Conservation (phyloP, 2,113 vertebrate species). For the Centropus unirufus region DNA sequence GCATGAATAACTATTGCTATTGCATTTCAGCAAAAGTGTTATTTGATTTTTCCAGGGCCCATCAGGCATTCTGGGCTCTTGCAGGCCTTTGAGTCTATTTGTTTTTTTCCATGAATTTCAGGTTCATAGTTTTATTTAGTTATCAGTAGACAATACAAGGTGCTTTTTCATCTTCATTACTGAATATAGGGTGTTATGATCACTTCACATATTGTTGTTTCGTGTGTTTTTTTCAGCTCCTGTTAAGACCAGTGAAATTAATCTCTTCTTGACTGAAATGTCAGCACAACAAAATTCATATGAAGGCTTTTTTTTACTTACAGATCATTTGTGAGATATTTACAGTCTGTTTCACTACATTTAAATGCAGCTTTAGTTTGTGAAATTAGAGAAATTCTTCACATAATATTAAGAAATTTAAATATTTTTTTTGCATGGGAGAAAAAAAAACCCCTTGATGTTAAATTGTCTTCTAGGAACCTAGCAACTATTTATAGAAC, state of each 20-base stretch:
- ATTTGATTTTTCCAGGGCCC: not conserved
- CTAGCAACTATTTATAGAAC: not conserved
- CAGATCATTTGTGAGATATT: not conserved
- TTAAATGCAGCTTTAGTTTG: not conserved
- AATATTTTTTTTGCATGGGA: not conserved
- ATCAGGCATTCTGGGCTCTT: not conserved
- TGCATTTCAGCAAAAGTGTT: not conserved
- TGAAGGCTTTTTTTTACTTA: not conserved
- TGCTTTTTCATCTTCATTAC: not conserved
- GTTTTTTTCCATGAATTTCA: conserved; percentile 22
- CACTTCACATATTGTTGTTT: not conserved
- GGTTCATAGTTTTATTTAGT: not conserved
- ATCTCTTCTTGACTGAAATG: not conserved
- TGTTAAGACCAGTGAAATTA: not conserved
- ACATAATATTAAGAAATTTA: not conserved
- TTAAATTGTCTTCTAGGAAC: not conserved
- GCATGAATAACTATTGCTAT: not conserved
- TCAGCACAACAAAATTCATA: not conserved
- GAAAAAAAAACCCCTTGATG: not conserved
- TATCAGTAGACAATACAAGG: not conserved
- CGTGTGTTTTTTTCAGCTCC: not conserved
- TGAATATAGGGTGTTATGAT: not conserved
- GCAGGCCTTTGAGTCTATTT: not conserved
- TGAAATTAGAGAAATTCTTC: not conserved
- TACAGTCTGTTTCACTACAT: not conserved